Base-by-base conservation (phyloP, 2,888 invertebrate genomes). In the Brenthis daphne region DNA sequence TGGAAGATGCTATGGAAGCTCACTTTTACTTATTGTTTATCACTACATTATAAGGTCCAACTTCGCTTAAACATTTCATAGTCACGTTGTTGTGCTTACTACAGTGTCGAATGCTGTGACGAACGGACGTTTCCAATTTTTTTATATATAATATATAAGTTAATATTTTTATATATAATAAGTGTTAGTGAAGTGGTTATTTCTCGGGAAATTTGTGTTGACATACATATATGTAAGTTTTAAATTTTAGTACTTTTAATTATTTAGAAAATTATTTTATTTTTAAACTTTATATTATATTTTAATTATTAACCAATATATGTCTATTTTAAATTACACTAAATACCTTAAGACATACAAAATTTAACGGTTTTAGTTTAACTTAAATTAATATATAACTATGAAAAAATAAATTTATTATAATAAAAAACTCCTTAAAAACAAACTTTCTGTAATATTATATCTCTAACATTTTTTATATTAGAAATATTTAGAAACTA, bases 11-110 rank as follows among this genome's bases (percentile, higher is more conserved):
- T 50, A 61, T 48, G 14, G 65, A 33, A 50, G n/a, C 14, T 55
- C 33, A 71, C 66, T 66, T 69, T 64, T 66, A 64, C 69, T 63
- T 63, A 53, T 53, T n/a, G 51, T 53, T 53, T 69, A 65, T 65
- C 33, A 4, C 58, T 24, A 50, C 24, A 55, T 2, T n/a, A 37
- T 68, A 63, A 54, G 53, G 69, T 71, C 53, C 43, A 61, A 6
- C 53, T 53, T 64, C 0, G 63, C 43, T 16, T 16, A 56, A 61
- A 33, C 37, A 13, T 67, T 64, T 50, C 48, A 24, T 60, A 63
- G 37, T 51, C 51, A 47, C 60, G 60, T 33, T 37, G 54, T 43
- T 43, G 2, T 43, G 37, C 37, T 51, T 63, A 63, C 43, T 63
- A 54, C 63, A 14, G 33, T 43, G 53, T 54, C 24, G 63, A 37